Conservation (phyloP, 1,140 invertebrate genomes). For the Aporrectodea caliginosa region DNA sequence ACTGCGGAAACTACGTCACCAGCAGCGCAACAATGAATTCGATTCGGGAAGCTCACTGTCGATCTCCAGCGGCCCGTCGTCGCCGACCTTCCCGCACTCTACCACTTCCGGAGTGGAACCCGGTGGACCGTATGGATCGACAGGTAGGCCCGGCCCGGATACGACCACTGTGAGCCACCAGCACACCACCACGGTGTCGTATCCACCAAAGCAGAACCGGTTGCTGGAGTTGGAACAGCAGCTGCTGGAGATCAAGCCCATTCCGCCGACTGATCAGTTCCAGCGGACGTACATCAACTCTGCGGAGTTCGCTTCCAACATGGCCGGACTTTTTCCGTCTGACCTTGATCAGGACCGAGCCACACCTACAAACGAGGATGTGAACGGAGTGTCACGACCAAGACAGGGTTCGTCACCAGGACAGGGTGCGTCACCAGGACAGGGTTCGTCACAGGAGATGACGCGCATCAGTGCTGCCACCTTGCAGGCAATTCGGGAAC, state of each 20-base stretch:
- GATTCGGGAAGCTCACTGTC: not conserved
- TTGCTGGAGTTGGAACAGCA: not conserved
- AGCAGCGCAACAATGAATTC: not conserved
- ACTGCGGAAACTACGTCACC: not conserved
- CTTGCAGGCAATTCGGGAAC: constrained; percentile 61
- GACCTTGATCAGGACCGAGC: not conserved
- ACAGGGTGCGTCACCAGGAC: not conserved
- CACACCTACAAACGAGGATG: not conserved
- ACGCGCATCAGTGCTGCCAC: constrained; percentile 32
- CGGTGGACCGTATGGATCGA: not conserved
- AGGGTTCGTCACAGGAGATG: not conserved
- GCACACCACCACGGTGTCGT: not conserved
- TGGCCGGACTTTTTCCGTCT: not conserved
- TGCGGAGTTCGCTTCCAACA: not conserved
- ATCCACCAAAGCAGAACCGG: not conserved
- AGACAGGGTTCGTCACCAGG: not conserved
- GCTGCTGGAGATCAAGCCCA: not conserved
- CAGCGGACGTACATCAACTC: not conserved
- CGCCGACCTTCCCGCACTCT: not conserved
- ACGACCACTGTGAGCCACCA: not conserved
- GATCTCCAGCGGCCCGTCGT: not conserved
- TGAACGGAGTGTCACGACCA: not conserved
- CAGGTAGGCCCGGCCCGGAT: not conserved
- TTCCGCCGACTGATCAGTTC: not conserved
- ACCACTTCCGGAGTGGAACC: too few species aligned